Evolutionary conservation across 2,113 vertebrate genomes (phyloP).

Genomic region (Mustelus asterias): DNA sequence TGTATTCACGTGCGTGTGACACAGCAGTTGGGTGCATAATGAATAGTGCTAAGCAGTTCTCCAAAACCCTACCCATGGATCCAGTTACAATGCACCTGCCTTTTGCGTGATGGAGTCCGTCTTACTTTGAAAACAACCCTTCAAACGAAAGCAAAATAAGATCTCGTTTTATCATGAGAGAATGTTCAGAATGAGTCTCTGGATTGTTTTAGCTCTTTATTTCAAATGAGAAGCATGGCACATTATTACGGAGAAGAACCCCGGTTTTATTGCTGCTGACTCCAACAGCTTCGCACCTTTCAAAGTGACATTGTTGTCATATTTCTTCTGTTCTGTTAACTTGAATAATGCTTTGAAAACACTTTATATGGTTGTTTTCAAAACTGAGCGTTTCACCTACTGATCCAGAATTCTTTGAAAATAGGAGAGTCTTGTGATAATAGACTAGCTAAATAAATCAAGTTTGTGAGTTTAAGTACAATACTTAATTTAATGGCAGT

Average conservation of each 20-base stretch:
- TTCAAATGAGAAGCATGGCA: not conserved
- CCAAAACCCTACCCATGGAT: not conserved
- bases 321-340: not conserved
- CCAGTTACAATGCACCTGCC: slow-evolving; percentile 27
- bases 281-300: not conserved
- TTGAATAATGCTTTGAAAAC: not conserved
- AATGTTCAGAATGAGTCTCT: not conserved
- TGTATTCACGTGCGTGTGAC: not conserved
- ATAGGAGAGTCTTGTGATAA: not conserved
- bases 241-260: not conserved
- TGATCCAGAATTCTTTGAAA: not conserved
- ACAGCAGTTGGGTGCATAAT: not conserved
- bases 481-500: not conserved
- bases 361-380: not conserved
- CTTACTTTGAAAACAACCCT: slow-evolving; percentile 22
- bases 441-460: not conserved
- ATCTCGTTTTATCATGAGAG: not conserved
- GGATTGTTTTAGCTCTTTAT: not conserved
- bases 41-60: not conserved
- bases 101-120: slow-evolving; percentile 20
- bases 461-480: not conserved
- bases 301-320: not conserved
- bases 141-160: slow-evolving; percentile 28
- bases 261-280: not conserved
- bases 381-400: not conserved